Evolutionary conservation across 2,888 invertebrate species (phyloP).

Genomic region (Lasioglossum pauxillum): DNA sequence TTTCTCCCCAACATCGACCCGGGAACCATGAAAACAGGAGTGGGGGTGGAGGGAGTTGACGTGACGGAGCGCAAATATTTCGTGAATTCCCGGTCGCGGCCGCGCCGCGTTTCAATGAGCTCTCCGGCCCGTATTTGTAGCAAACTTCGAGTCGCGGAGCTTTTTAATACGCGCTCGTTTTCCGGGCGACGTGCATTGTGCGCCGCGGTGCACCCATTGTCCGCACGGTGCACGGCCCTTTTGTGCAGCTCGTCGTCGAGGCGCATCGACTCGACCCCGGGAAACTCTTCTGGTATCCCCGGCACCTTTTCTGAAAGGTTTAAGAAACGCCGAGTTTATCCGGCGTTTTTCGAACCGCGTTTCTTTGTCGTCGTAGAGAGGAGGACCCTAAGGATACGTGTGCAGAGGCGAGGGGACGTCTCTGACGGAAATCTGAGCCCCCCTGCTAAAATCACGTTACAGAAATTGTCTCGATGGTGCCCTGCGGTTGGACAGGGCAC

Average conservation of each 20-base stretch:
- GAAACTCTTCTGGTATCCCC: conserved; percentile 37
- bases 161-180: conserved; percentile 23
- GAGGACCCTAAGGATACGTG: background rate
- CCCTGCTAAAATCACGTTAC: conserved; percentile 62
- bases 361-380: conserved; percentile 41
- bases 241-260: conserved; percentile 22
- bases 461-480: conserved; percentile 27
- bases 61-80: conserved; percentile 34
- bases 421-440: conserved; percentile 59
- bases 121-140: conserved; percentile 22
- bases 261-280: conserved; percentile 23
- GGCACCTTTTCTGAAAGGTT: conserved; percentile 17
- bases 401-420: background rate
- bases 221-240: conserved; percentile 1
- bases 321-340: conserved; percentile 38
- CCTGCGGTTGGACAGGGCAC: background rate
- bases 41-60: background rate
- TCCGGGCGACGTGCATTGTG: conserved; percentile 20
- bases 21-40: background rate
- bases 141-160: conserved; percentile 20
- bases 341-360: conserved; percentile 10
- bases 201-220: conserved; percentile 33
- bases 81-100: conserved; percentile 7
- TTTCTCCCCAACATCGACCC: conserved; percentile 9
- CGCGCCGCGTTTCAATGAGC: conserved; percentile 9